Conservation (phyloP, 2,113 vertebrate genomes). For the Condylura cristata region DNA sequence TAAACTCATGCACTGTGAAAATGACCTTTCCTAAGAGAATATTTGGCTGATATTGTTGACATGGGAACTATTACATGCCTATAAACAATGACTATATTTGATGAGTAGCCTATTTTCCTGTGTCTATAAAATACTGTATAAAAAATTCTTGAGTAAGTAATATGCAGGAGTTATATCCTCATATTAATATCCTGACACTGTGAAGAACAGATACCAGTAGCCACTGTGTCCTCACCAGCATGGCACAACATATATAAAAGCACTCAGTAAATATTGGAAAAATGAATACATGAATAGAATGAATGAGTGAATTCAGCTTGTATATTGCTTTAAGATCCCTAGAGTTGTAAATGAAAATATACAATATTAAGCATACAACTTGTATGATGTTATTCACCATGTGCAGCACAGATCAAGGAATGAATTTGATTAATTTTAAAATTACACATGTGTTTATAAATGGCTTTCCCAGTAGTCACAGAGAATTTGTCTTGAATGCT, state of each 20-base stretch:
- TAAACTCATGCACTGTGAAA: background rate
- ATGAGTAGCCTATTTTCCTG: slow-evolving; percentile 12
- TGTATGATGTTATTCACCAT: background rate
- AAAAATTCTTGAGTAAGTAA: background rate
- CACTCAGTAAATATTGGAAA: background rate
- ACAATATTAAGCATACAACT: background rate
- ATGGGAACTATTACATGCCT: background rate
- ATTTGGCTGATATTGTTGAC: slow-evolving; percentile 5
- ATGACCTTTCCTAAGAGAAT: background rate
- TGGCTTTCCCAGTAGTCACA: background rate
- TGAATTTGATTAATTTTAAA: slow-evolving; percentile 44
- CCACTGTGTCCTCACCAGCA: background rate
- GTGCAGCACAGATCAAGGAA: slow-evolving; percentile 6
- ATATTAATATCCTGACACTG: background rate
- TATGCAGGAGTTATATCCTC: background rate
- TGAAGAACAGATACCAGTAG: background rate
- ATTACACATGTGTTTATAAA: slow-evolving; percentile 16
- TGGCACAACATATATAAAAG: accelerated
- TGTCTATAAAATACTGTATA: background rate
- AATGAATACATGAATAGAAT: background rate
- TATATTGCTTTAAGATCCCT: background rate
- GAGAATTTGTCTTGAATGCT: slow-evolving; percentile 37
- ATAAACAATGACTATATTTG: background rate
- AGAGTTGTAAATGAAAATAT: slow-evolving; percentile 30
- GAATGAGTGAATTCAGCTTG: background rate